Base-by-base conservation (phyloP, 2,888 invertebrate genomes). In the Keiferia lycopersicella region DNA sequence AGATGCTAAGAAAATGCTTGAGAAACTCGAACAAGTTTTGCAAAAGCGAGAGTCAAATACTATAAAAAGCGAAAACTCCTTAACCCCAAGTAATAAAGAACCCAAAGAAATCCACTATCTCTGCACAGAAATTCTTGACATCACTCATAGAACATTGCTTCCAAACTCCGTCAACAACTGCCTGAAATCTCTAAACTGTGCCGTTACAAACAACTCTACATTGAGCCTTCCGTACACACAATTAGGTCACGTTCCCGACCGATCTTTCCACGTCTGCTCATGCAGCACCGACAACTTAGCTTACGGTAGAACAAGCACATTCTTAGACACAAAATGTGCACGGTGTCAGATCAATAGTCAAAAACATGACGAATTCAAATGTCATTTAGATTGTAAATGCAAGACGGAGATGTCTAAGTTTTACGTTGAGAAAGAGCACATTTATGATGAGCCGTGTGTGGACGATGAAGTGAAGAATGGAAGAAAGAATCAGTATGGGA, bases 1-100 rank as follows among this genome's bases (percentile, higher is more conserved):
- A 66, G 94, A 94, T 71, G 91, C 94, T 0, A 93, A 94, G 77
- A 92, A 94, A 67, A 95, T 94, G 93, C 79, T 95, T 0, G 93
- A 93, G 70, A 95, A 94, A 72, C 79, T 95, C 0, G 94, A 95
- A 77, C 91, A 91, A 66, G 94, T 93, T 0, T 76, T 94, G 63
- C 86, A 92, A 61, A 93, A 92, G 66, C 75, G 87, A 0, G 88
- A 90, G 75, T 73, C 77, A 7, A 84, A 81, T 14, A 61, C 61
- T 48, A 39, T 53, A 6, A 62, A 63, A 63, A 34, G 18, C 12
- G 34, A 75, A 62, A 67, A 68, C 41, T 81, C 84, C 62, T 69
- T 58, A 22, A 38, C 16, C 20, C 10, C 16, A 18, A 48, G 41
- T 41, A n/a, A 20, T 12, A 85, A 77, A 68, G 82, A 78, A 56